A percentile compares a stretch with the other conserved stretches of the same genome.
These are phyloP conservation scores for Tipula unca DNA, from an alignment of 2,888 invertebrate species.

Conservation along the genomic window DNA sequence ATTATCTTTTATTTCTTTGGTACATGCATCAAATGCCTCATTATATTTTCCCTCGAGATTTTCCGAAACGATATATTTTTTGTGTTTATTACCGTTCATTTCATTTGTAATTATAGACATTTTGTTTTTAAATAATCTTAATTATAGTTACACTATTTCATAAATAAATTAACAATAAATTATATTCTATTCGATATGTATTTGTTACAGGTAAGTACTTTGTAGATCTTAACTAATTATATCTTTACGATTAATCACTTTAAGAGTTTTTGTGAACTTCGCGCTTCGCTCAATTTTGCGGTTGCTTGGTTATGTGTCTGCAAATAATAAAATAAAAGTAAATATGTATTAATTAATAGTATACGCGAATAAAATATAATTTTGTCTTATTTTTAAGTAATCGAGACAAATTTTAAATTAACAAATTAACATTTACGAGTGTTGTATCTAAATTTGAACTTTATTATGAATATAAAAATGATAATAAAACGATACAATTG, in stretches of 20 bases:
- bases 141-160: not conserved
- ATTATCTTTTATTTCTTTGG: not conserved
- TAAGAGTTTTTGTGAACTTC: not conserved
- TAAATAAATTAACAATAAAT: not conserved
- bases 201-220: not conserved
- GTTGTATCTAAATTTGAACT: too few relatives aligned
- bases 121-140: not conserved
- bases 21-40: slow-evolving; percentile 15
- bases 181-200: not conserved
- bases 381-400: too few relatives aligned
- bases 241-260: not conserved
- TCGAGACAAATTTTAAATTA: too few relatives aligned
- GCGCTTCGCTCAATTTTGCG: not conserved
- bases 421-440: too few relatives aligned
- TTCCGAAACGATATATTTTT: not conserved
- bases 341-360: not conserved
- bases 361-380: too few relatives aligned
- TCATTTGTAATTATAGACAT: not conserved
- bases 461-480: not conserved
- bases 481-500: too few relatives aligned
- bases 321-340: not conserved
- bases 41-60: not conserved
- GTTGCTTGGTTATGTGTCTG: not conserved
- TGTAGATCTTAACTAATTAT: not conserved
- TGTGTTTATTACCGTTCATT: not conserved